A percentile compares a stretch with the other conserved stretches of the same genome.
phyloP scores from a whole-genome alignment of 2,797 vertebrate species.

The Protonibea diacanthus region DNA sequence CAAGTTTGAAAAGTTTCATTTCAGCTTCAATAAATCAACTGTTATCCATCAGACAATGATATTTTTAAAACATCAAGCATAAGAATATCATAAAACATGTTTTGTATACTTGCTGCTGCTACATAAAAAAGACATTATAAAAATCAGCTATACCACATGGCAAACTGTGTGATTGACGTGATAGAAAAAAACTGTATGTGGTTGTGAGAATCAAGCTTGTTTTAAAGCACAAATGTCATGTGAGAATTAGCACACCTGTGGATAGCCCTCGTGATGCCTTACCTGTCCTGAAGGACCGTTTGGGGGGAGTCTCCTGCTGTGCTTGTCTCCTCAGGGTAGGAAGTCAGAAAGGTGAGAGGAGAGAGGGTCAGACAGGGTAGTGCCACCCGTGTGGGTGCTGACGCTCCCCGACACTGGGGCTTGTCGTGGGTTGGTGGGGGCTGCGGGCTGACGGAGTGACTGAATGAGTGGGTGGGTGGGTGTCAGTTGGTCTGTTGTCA shows the following conservation, averaged over 20 bases:
- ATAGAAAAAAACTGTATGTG: slow-evolving; percentile 11
- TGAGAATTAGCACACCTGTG: slow-evolving; percentile 53
- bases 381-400: slow-evolving; percentile 79
- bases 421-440: slow-evolving; percentile 67
- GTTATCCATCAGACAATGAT: not conserved
- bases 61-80: not conserved
- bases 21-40: slow-evolving; percentile 12
- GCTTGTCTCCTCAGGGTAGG: slow-evolving; percentile 70
- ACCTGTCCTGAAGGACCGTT: slow-evolving; percentile 78
- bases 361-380: slow-evolving; percentile 70
- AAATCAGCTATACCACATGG: not conserved
- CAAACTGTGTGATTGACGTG: slow-evolving; percentile 11
- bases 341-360: slow-evolving; percentile 67
- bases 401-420: slow-evolving; percentile 83
- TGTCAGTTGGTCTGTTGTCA: slow-evolving; percentile 86
- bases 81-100: not conserved
- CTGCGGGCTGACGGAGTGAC: slow-evolving; percentile 53
- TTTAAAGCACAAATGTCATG: slow-evolving; percentile 42
- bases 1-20: slow-evolving; percentile 11
- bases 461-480: slow-evolving; percentile 72
- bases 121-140: not conserved
- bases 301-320: slow-evolving; percentile 58
- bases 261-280: slow-evolving; percentile 63
- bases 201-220: slow-evolving; percentile 37
- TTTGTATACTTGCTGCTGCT: not conserved